phyloP scores from a whole-genome alignment of 2,888 invertebrate species.

The Rhagophthalmus giganteus region DNA sequence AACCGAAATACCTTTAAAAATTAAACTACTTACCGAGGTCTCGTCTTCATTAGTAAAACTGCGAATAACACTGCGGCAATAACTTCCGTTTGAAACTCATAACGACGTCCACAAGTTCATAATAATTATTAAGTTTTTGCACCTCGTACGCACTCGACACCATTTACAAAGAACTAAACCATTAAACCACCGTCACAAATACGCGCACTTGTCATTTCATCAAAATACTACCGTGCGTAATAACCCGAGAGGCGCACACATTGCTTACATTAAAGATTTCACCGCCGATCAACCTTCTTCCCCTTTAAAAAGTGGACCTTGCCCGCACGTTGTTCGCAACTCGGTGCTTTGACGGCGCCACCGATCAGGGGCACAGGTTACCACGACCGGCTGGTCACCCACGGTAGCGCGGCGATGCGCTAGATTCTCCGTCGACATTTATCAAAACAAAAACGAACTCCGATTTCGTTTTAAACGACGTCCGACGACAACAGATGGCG shows the following conservation, averaged over 20 bases:
- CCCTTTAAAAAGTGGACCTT: slow-evolving; percentile 52
- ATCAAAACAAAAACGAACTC: slow-evolving; percentile 2
- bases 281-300: slow-evolving; percentile 52
- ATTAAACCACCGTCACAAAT: slow-evolving; percentile 28
- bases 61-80: slow-evolving; percentile 27
- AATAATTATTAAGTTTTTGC: slow-evolving; percentile 11
- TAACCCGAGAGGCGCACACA: slow-evolving; percentile 42
- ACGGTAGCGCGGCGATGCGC: slow-evolving; percentile 18
- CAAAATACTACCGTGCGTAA: slow-evolving; percentile 39
- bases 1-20: slow-evolving; percentile 11
- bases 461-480: background rate
- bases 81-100: slow-evolving; percentile 30
- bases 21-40: slow-evolving; percentile 41
- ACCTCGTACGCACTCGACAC: slow-evolving; percentile 4
- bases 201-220: slow-evolving; percentile 45
- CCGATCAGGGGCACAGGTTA: slow-evolving; percentile 47
- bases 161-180: slow-evolving; percentile 17
- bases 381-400: slow-evolving; percentile 15
- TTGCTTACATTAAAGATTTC: slow-evolving; percentile 54
- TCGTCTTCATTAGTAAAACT: slow-evolving; percentile 37
- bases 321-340: slow-evolving; percentile 45
- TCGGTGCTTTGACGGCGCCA: slow-evolving; percentile 49
- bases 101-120: slow-evolving; percentile 22
- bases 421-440: background rate
- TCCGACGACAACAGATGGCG: background rate